Evolutionary conservation across 2,797 vertebrate species (phyloP).

Genomic region (Dicrostonyx torquatus): DNA sequence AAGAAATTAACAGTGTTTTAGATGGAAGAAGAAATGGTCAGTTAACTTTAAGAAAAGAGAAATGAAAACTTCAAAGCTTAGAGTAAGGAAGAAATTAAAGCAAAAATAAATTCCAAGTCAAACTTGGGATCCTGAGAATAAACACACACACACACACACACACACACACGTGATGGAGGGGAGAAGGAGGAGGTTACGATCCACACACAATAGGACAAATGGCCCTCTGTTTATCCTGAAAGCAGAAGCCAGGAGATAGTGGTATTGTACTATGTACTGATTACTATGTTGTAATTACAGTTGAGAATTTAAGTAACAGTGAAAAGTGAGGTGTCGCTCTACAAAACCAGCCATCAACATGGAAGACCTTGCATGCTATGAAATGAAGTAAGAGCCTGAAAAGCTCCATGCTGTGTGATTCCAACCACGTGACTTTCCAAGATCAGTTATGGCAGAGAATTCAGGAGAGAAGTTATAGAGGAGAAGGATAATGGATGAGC

Average conservation of each 20-base stretch:
- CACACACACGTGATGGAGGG: too few relatives aligned
- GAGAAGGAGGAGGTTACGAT: background rate
- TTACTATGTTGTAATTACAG: too few relatives aligned
- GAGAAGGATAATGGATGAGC: background rate
- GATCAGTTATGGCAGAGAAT: background rate
- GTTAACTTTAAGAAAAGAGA: background rate
- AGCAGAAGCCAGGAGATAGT: background rate
- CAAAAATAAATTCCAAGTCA: background rate
- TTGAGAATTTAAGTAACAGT: background rate
- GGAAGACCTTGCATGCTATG: background rate
- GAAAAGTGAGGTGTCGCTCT: background rate
- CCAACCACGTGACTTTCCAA: background rate
- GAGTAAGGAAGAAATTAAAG: background rate
- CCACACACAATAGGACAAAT: background rate
- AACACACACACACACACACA: background rate
- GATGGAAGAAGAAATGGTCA: background rate
- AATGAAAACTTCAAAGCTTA: background rate
- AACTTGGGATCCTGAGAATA: background rate
- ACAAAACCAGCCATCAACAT: background rate
- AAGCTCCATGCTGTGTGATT: background rate
- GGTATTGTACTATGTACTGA: too few relatives aligned
- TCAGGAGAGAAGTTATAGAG: background rate
- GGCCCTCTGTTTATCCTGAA: background rate
- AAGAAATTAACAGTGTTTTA: background rate
- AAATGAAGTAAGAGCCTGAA: background rate